Conservation (phyloP, 2,888 invertebrate species). For the Drosophila nr. fundita region DNA sequence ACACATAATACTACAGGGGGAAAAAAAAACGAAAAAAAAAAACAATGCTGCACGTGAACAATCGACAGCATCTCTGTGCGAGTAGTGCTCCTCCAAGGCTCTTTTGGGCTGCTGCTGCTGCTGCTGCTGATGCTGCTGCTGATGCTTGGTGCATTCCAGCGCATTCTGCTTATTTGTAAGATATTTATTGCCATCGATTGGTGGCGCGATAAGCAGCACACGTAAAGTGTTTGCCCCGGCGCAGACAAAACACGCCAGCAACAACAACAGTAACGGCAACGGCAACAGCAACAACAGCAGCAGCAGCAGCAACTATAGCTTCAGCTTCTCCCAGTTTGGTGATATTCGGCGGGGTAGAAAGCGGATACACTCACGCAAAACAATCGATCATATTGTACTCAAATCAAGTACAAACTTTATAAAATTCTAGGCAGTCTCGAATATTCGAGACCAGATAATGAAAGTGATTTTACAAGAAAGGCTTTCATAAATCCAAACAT, state of each 20-base stretch:
- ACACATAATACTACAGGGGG: constrained; percentile 38
- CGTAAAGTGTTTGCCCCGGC: constrained; percentile 81
- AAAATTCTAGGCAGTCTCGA: not conserved
- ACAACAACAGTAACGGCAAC: constrained; percentile 31
- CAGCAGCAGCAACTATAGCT: constrained; percentile 8
- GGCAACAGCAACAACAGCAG: constrained; percentile 12
- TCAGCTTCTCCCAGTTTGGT: constrained; percentile 16
- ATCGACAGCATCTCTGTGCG: constrained; percentile 66
- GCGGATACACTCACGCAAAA: constrained; percentile 1
- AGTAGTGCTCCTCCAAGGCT: constrained; percentile 12
- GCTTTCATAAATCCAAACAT: too few relatives aligned
- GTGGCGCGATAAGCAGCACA: constrained; percentile 84
- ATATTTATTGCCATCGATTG: constrained; percentile 85
- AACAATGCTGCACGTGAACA: constrained; percentile 73
- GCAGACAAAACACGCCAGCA: constrained; percentile 44
- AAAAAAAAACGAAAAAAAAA: not conserved
- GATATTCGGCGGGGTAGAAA: constrained; percentile 6
- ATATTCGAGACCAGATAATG: not conserved
- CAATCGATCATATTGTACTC: not conserved
- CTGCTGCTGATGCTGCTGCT: constrained; percentile 5
- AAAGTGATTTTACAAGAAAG: not conserved
- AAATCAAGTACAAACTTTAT: not conserved
- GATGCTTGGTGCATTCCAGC: constrained; percentile 79
- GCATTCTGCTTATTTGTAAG: constrained; percentile 85
- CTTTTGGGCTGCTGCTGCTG: constrained; percentile 5